These are phyloP conservation scores for Apus apus DNA, from an alignment of 2,113 vertebrate genomes.

Conservation along the genomic window DNA sequence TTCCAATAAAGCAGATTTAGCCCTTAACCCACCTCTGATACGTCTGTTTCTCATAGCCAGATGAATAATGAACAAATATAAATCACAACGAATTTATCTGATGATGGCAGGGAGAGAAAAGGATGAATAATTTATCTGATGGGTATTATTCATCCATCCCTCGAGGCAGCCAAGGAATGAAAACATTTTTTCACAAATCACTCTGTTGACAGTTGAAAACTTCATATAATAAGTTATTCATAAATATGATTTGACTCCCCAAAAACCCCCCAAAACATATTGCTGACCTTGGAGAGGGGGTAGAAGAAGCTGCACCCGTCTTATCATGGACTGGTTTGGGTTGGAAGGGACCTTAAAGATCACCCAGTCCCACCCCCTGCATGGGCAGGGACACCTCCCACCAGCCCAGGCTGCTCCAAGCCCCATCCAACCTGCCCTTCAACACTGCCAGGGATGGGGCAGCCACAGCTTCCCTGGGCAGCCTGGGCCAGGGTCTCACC, in stretches of 20 bases:
- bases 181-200: slow-evolving; percentile 65
- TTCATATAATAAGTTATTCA: neutral
- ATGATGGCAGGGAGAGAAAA: slow-evolving; percentile 44
- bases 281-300: neutral
- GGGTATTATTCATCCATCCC: slow-evolving; percentile 57
- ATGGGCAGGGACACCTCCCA: too few species aligned
- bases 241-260: slow-evolving; percentile 7
- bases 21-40: neutral
- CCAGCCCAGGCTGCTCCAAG: too few species aligned
- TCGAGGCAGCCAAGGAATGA: slow-evolving; percentile 55
- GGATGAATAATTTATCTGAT: slow-evolving; percentile 67
- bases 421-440: too few species aligned
- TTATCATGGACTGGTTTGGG: too few species aligned
- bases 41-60: neutral
- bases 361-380: too few species aligned
- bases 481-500: too few species aligned
- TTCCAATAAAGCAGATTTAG: neutral
- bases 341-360: too few species aligned
- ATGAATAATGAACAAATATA: slow-evolving; percentile 65
- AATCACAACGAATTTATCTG: slow-evolving; percentile 66
- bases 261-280: neutral
- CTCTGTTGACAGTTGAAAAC: slow-evolving; percentile 14
- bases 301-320: neutral
- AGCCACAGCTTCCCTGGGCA: too few species aligned
- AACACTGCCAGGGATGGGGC: too few species aligned